Conservation (phyloP, 1,140 invertebrate genomes). For the Drosophila kanapiae region DNA sequence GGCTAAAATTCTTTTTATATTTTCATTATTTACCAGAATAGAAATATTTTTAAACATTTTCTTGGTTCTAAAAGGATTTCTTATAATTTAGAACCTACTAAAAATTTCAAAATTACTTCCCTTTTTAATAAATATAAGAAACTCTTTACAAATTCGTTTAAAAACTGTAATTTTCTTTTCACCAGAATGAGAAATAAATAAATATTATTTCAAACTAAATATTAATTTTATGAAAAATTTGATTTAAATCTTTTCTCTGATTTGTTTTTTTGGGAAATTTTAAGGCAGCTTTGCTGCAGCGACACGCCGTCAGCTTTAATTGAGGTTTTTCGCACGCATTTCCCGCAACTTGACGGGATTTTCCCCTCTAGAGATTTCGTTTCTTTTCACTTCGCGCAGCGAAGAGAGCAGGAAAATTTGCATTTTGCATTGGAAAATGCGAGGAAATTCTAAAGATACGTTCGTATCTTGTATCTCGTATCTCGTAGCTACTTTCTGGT, state of each 20-base stretch:
- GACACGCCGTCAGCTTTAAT: constrained; percentile 5
- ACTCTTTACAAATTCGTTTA: too few relatives aligned
- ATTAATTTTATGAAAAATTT: background rate
- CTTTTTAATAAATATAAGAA: background rate
- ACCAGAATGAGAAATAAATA: background rate
- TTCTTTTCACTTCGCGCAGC: constrained; percentile 25
- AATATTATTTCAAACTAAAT: background rate
- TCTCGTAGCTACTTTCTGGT: constrained; percentile 21
- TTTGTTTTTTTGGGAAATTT: too few relatives aligned
- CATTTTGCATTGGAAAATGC: constrained; percentile 41
- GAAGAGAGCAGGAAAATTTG: constrained; percentile 40
- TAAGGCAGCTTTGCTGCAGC: too few relatives aligned
- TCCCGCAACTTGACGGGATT: constrained; percentile 15
- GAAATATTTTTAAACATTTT: background rate
- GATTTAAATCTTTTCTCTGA: background rate
- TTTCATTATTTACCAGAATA: background rate
- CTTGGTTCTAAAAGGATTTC: too few relatives aligned
- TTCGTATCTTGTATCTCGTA: constrained; percentile 31
- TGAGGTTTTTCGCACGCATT: constrained; percentile 22
- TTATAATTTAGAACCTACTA: background rate
- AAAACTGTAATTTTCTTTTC: background rate
- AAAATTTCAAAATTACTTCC: background rate
- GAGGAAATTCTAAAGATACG: constrained; percentile 38
- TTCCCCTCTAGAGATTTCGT: constrained; percentile 14
- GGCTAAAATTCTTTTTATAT: background rate